Percentiles rank a stretch among this genome's conserved stretches.
These are phyloP conservation scores for Cynoglossus semilaevis DNA, from an alignment of 2,113 vertebrate genomes.

Conservation along the genomic window DNA sequence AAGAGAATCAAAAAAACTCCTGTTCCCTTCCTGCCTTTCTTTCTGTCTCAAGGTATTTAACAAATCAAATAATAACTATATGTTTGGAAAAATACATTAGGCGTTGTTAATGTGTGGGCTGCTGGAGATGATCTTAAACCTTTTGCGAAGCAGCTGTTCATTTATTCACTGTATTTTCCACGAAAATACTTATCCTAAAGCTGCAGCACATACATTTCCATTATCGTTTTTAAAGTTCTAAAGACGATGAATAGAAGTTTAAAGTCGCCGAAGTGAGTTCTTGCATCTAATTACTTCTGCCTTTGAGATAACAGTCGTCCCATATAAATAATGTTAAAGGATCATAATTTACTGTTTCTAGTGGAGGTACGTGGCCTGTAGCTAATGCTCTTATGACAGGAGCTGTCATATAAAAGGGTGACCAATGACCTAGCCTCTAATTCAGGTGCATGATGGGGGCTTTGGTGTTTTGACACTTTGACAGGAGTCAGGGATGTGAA, in stretches of 20 bases:
- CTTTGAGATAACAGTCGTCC: neutral
- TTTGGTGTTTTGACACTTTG: constrained; percentile 32
- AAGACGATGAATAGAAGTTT: too few relatives aligned
- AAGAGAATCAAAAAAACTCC: too few relatives aligned
- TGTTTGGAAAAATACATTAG: neutral
- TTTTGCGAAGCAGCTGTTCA: neutral
- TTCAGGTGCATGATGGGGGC: constrained; percentile 16
- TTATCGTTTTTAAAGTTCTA: too few relatives aligned
- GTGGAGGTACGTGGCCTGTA: constrained; percentile 5
- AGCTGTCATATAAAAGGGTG: constrained; percentile 5
- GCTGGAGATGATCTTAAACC: constrained; percentile 1
- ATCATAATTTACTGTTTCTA: constrained; percentile 3
- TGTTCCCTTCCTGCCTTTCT: too few relatives aligned
- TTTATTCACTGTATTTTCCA: neutral
- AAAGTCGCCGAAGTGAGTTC: too few relatives aligned
- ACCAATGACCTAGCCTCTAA: constrained; percentile 28
- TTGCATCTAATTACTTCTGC: neutral
- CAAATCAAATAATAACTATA: neutral
- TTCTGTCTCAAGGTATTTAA: neutral
- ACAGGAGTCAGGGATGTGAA: constrained; percentile 34
- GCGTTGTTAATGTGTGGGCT: neutral
- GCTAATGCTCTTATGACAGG: constrained; percentile 8
- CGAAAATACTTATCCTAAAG: neutral
- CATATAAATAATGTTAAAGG: neutral
- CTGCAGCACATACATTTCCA: too few relatives aligned